These are phyloP conservation scores for Steromphala cineraria DNA, from an alignment of 2,888 invertebrate species.

Conservation along the genomic window DNA sequence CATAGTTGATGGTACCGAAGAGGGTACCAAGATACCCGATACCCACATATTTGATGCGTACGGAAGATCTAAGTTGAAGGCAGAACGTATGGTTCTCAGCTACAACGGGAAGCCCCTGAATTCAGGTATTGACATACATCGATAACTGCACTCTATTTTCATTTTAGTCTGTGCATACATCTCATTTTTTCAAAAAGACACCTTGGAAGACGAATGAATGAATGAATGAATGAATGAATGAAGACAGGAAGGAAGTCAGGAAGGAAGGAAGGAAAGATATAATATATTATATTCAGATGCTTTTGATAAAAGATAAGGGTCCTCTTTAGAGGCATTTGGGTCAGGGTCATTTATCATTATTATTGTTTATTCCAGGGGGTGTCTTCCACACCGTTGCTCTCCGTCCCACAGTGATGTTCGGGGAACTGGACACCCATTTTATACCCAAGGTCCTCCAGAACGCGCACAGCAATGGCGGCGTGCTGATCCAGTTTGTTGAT, in stretches of 20 bases:
- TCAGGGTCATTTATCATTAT: too few relatives aligned
- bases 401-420: conserved; percentile 80
- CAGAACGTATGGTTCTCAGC: conserved; percentile 79
- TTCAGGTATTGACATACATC: conserved; percentile 71
- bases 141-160: too few relatives aligned
- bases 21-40: conserved; percentile 59
- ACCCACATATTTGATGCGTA: conserved; percentile 80
- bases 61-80: conserved; percentile 79
- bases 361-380: conserved; percentile 24
- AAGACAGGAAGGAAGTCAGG: too few relatives aligned
- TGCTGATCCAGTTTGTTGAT: conserved; percentile 77
- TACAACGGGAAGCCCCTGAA: conserved; percentile 77
- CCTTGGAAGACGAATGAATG: too few relatives aligned
- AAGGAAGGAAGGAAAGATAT: too few relatives aligned
- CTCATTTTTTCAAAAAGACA: too few relatives aligned
- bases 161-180: too few relatives aligned
- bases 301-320: too few relatives aligned
- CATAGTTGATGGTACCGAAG: conserved; percentile 67
- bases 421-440: conserved; percentile 80
- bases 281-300: too few relatives aligned
- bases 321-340: too few relatives aligned
- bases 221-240: too few relatives aligned
- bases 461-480: conserved; percentile 77
- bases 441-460: conserved; percentile 76
- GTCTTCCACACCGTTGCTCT: conserved; percentile 78